These are phyloP conservation scores for Stigmatopora nigra DNA, from an alignment of 2,113 vertebrate genomes.

Conservation along the genomic window DNA sequence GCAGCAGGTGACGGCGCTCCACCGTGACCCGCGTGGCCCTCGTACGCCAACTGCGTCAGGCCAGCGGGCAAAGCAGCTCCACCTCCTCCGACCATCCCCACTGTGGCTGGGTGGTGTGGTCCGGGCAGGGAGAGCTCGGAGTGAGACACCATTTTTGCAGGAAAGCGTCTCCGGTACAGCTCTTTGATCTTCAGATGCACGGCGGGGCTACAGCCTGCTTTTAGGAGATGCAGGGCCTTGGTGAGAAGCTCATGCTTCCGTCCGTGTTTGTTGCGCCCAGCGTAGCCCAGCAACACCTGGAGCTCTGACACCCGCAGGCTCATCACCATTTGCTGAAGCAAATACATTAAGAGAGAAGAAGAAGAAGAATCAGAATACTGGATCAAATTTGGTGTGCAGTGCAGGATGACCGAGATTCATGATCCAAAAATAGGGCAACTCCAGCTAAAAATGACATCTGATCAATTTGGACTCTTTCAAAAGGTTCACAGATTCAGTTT, in stretches of 20 bases:
- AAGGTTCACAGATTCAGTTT: too few species aligned
- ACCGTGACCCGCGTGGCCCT: slow-evolving; percentile 82
- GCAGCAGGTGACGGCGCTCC: slow-evolving; percentile 79
- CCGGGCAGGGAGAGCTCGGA: slow-evolving; percentile 82
- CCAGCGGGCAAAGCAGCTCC: slow-evolving; percentile 76
- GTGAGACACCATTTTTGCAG: slow-evolving; percentile 91
- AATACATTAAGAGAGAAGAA: neutral
- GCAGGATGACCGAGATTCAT: too few species aligned
- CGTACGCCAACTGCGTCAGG: slow-evolving; percentile 85
- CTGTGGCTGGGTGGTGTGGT: slow-evolving; percentile 77
- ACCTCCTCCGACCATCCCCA: slow-evolving; percentile 52
- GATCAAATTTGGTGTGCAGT: neutral
- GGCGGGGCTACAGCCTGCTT: slow-evolving; percentile 93
- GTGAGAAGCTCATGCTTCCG: slow-evolving; percentile 98
- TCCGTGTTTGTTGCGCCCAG: slow-evolving; percentile 97
- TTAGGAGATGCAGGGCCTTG: slow-evolving; percentile 92
- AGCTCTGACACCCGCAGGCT: slow-evolving; percentile 98
- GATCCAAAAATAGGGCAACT: too few species aligned
- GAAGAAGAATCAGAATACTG: slow-evolving; percentile 2
- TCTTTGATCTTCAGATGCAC: slow-evolving; percentile 99
- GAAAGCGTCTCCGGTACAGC: slow-evolving; percentile 93
- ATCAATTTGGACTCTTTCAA: too few species aligned
- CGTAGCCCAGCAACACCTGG: slow-evolving; percentile 97
- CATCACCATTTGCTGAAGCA: slow-evolving; percentile 98
- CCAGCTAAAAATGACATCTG: too few species aligned